Evolutionary conservation across 2,888 invertebrate genomes (phyloP).

Genomic region (Amaurobius ferox): DNA sequence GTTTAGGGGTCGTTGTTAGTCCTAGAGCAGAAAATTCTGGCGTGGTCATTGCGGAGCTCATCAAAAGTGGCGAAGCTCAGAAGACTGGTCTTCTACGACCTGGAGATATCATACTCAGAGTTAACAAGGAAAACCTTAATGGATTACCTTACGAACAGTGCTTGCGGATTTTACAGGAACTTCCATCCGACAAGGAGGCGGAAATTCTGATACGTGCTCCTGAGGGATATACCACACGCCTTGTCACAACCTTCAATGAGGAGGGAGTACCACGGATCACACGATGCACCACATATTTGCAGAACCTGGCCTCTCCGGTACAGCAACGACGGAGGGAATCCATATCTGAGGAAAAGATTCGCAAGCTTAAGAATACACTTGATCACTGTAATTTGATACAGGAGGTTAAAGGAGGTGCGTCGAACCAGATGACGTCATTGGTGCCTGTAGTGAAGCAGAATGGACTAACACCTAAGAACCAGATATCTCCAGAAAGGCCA

Average conservation of each 20-base stretch:
- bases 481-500: constrained; percentile 47
- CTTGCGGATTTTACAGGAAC: constrained; percentile 75
- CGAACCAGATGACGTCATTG: neutral
- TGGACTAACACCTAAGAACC: constrained; percentile 19
- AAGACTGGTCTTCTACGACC: constrained; percentile 76
- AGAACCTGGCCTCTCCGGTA: neutral
- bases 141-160: constrained; percentile 76
- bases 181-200: constrained; percentile 74
- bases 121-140: constrained; percentile 76
- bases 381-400: neutral
- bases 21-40: constrained; percentile 75
- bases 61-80: constrained; percentile 76
- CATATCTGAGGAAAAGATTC: constrained; percentile 35
- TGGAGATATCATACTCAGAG: constrained; percentile 76
- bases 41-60: constrained; percentile 76
- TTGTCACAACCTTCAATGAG: constrained; percentile 76
- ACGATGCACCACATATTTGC: constrained; percentile 75
- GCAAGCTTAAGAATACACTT: constrained; percentile 27
- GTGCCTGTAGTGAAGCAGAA: constrained; percentile 31
- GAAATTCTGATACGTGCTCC: constrained; percentile 76
- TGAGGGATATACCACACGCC: constrained; percentile 76
- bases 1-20: constrained; percentile 77
- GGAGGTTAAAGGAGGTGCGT: neutral
- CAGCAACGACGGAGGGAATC: constrained; percentile 33
- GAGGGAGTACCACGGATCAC: constrained; percentile 76